Evolutionary conservation across 2,888 invertebrate species (phyloP), one percentile per base, ranked within the genome.

Genomic region (Pedicia rivosa): DNA sequence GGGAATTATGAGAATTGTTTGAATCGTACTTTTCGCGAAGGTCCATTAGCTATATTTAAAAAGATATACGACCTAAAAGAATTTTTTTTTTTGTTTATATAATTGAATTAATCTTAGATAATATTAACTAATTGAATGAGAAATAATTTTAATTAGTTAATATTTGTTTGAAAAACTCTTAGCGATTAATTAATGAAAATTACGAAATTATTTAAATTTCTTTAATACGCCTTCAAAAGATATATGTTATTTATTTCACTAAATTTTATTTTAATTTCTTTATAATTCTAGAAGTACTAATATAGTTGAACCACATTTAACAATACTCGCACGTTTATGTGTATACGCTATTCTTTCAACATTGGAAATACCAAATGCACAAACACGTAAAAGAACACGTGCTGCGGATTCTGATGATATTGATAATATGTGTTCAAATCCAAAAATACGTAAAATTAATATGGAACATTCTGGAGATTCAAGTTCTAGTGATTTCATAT

Each of bases 221-320:
- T n/a, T n/a, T n/a, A n/a, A n/a, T n/a, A n/a, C n/a, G n/a, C n/a
- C n/a, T n/a, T n/a, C n/a, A n/a, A n/a, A n/a, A n/a, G n/a, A n/a
- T n/a, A n/a, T n/a, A n/a, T n/a, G n/a, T n/a, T n/a, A n/a, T n/a
- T n/a, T n/a, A 9, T 16, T 14, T 35, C 7, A n/a, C 9, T 40
- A 8, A 19, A 12, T 24, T 35, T 35, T 15, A 35, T 30, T 28
- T 7, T 16, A n/a, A 20, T 38, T 31, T 25, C 15, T 19, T 37
- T 32, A 12, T 19, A 20, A 32, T 43, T 53, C 4, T 40, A 66
- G 65, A 45, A 72, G 68, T 46, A 70, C 72, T 48, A 70, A 80
- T 40, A 64, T 84, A 38, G 74, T 78, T 5, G 84, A 86, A 52
- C 84, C 84, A 0, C 86, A 86, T 51, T 74, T 80, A 16, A 71